phyloP scores from a whole-genome alignment of 37 sponge, comb jelly and placozoan genomes.

The Halisarca cf. caerulea region DNA sequence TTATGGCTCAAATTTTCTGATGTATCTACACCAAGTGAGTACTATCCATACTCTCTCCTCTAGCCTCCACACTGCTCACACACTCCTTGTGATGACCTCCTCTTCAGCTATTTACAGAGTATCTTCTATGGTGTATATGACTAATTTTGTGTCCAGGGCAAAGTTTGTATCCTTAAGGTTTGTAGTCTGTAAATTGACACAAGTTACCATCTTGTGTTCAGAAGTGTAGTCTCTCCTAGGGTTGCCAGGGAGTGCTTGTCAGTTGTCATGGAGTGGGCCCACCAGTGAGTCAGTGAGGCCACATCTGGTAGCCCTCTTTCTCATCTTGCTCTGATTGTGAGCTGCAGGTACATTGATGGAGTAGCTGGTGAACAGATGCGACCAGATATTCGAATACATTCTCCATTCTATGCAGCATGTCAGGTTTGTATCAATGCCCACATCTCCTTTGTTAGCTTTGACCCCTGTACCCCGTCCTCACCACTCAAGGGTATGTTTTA shows the following conservation, averaged over 20 bases:
- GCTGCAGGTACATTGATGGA: slow-evolving; percentile 54
- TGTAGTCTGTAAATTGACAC: no score
- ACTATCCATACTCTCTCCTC: not conserved
- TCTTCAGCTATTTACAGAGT: slow-evolving; percentile 40
- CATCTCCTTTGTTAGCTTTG: not conserved
- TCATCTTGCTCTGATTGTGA: no score
- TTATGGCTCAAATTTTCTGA: slow-evolving; percentile 70
- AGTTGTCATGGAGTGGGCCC: slow-evolving; percentile 56
- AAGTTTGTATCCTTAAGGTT: slow-evolving; percentile 74
- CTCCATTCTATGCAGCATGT: slow-evolving; percentile 72
- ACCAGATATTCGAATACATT: slow-evolving; percentile 53
- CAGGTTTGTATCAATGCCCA: slow-evolving; percentile 21
- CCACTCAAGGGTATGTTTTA: slow-evolving; percentile 80
- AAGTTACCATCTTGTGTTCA: no score
- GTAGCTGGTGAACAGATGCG: slow-evolving; percentile 5
- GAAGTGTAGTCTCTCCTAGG: slow-evolving; percentile 36
- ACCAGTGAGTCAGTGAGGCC: slow-evolving; percentile 48
- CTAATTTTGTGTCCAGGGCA: slow-evolving; percentile 82
- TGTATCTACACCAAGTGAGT: slow-evolving; percentile 48
- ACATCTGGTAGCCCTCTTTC: not conserved
- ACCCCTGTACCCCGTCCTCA: not conserved
- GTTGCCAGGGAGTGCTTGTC: slow-evolving; percentile 54
- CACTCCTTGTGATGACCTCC: no score
- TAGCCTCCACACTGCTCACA: no score
- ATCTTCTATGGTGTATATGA: slow-evolving; percentile 68